A percentile compares a stretch with the other conserved stretches of the same genome.
Evolutionary conservation across 2,888 invertebrate species (phyloP).

Genomic region (Drosophila subquinaria): DNA sequence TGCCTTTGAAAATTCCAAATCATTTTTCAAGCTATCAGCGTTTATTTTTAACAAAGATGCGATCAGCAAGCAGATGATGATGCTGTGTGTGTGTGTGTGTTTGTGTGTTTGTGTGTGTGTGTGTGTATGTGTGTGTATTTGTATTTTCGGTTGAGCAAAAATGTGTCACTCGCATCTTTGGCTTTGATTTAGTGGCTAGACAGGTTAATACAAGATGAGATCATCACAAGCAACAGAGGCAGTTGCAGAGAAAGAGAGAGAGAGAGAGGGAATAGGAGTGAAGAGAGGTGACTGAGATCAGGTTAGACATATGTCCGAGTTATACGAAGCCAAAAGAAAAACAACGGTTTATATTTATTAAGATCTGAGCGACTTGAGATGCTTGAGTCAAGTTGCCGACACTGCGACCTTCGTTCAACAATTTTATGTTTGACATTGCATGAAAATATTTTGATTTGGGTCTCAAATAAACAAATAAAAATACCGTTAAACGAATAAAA

Average conservation of each 20-base stretch:
- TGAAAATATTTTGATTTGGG: slow-evolving; percentile 61
- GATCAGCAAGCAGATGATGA: slow-evolving; percentile 50
- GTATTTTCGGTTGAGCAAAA: slow-evolving; percentile 55
- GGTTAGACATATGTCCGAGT: slow-evolving; percentile 17
- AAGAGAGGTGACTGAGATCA: slow-evolving; percentile 5
- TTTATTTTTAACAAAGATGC: slow-evolving; percentile 79
- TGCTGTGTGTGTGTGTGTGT: slow-evolving; percentile 29
- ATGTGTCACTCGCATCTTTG: slow-evolving; percentile 78
- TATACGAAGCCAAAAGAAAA: slow-evolving; percentile 9
- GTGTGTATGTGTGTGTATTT: slow-evolving; percentile 25
- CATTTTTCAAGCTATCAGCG: slow-evolving; percentile 67
- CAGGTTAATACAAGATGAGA: slow-evolving; percentile 78
- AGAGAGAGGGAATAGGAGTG: slow-evolving; percentile 1
- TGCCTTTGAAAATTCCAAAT: slow-evolving; percentile 43
- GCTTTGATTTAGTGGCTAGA: slow-evolving; percentile 81
- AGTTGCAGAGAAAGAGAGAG: neutral
- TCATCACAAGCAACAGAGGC: slow-evolving; percentile 53
- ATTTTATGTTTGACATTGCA: slow-evolving; percentile 59
- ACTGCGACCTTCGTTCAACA: slow-evolving; percentile 54
- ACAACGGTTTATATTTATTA: slow-evolving; percentile 32
- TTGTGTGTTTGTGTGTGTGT: slow-evolving; percentile 33
- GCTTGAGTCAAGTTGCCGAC: slow-evolving; percentile 29
- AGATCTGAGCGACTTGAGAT: slow-evolving; percentile 4
- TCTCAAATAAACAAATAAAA: slow-evolving; percentile 22
- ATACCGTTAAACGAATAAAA: slow-evolving; percentile 31